Base-by-base conservation (phyloP, 2,797 vertebrate genomes). In the Crenuchus spilurus region DNA sequence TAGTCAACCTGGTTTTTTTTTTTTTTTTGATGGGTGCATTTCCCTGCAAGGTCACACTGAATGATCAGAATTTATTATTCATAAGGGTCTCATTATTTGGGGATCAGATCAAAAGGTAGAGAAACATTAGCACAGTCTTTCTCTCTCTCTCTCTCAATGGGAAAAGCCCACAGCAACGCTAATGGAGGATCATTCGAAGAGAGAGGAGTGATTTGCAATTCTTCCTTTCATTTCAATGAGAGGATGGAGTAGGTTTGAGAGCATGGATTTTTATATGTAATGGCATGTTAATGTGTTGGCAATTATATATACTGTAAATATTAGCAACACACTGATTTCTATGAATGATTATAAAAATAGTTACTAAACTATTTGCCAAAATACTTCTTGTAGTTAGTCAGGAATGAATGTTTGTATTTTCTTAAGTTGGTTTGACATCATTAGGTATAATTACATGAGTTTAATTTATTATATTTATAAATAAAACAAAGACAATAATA, bases 51-150 rank as follows among this genome's bases (percentile, higher is more conserved):
- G 78, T 84, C 72, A 79, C 33, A 68, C 9, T 61, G 77, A 81
- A 83, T 26, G 70, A 77, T 71, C 49, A 39, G 13, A 70, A 84
- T 86, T 78, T 81, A 85, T 84, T 85, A 88, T 84, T 88, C 70
- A 87, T 84, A 58, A 67, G 79, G 30, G 58, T 66, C 74, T 83
- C 75, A 68, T 85, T 84, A 81, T 78, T 85, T 86, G 70, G 41
- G 67, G 48, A 78, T 76, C 66, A 80, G 77, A 85, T 85, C 76
- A 88, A 84, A 87, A 81, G 76, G 57, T 77, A 79, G 37, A 72
- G 51, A 83, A 83, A 80, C 64, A 83, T 80, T 79, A 82, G 48
- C 37, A 55, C 61, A 63, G 55, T 64, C 37, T 64, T 60, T 44
- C 7, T 52, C 46, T 64, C 62, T 44, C 7, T 52, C 46, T 52